These are phyloP conservation scores for Nanger granti DNA, from an alignment of 2,113 vertebrate genomes.

Conservation along the genomic window DNA sequence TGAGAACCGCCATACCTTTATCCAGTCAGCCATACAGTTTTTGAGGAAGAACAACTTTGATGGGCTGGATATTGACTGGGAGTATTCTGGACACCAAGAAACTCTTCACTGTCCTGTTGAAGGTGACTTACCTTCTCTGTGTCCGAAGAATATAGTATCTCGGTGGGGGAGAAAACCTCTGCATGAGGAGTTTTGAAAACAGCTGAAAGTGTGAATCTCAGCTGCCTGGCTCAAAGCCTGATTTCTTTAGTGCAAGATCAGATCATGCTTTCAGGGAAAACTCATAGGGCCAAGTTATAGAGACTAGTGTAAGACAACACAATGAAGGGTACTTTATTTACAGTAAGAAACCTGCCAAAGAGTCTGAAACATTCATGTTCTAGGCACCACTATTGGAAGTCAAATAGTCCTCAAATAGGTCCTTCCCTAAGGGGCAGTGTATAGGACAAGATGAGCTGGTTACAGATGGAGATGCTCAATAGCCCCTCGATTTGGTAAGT, in stretches of 20 bases:
- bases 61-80: slow-evolving; percentile 78
- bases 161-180: not conserved
- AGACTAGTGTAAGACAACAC: not conserved
- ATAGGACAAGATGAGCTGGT: not conserved
- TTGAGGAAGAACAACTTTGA: slow-evolving; percentile 76
- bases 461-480: not conserved
- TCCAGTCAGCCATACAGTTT: slow-evolving; percentile 72
- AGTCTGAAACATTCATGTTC: not conserved
- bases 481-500: not conserved
- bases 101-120: slow-evolving; percentile 72
- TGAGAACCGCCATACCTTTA: slow-evolving; percentile 71
- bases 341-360: not conserved
- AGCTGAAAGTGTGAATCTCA: not conserved
- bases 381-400: not conserved
- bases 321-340: not conserved
- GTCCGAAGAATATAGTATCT: not conserved
- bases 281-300: not conserved
- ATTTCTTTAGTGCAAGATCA: not conserved
- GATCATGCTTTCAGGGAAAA: not conserved
- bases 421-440: not conserved
- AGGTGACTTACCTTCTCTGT: slow-evolving; percentile 50
- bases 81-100: slow-evolving; percentile 77
- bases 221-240: not conserved
- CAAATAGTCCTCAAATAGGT: not conserved
- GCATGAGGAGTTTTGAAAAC: not conserved